Evolutionary conservation across 2,797 vertebrate species (phyloP).

Genomic region (Lindbergichthys nudifrons): DNA sequence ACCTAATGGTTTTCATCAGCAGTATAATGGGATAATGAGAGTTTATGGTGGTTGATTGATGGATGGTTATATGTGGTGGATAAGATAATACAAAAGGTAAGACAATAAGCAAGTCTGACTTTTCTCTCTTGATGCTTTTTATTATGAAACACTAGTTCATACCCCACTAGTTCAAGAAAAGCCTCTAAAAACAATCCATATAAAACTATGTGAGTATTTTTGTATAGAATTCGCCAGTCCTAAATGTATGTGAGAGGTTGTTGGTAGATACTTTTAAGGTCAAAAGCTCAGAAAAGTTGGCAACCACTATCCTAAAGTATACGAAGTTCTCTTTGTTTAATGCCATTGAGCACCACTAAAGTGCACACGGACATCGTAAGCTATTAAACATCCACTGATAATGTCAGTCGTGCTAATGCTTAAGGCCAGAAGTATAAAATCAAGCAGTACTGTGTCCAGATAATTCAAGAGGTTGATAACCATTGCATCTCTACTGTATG

Average conservation of each 20-base stretch:
- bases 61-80: not conserved
- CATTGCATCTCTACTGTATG: not conserved
- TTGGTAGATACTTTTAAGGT: not conserved
- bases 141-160: too few relatives aligned
- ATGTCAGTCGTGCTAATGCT: not conserved
- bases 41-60: not conserved
- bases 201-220: not conserved
- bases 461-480: not conserved
- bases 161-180: not conserved
- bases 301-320: not conserved
- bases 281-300: not conserved
- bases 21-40: not conserved
- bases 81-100: not conserved
- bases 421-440: not conserved
- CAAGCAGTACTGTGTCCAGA: not conserved
- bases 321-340: not conserved
- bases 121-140: not conserved
- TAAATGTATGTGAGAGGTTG: not conserved
- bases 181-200: not conserved
- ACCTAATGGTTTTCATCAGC: not conserved
- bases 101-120: not conserved
- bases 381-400: not conserved
- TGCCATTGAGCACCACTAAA: not conserved
- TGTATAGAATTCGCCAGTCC: not conserved
- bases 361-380: not conserved